Base-by-base conservation (phyloP, 2,113 vertebrate genomes). In the Azemiops feae region DNA sequence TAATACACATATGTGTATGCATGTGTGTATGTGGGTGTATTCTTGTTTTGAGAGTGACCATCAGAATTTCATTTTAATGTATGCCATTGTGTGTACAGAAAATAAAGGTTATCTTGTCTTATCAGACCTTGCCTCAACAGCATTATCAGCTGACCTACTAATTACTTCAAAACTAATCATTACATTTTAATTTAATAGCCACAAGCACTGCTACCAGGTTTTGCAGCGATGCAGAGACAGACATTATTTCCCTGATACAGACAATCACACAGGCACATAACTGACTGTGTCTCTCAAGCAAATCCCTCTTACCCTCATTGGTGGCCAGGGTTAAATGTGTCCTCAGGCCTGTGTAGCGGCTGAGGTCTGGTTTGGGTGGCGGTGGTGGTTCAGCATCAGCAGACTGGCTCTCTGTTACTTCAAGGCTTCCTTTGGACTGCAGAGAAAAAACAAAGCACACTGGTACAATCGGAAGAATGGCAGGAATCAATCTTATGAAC, bases 341-440 rank as follows among this genome's bases (percentile, higher is more conserved):
- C 87, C 98, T 98, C 91, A 99, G 98, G 92, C 98, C 99, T 0
- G 98, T 97, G 96, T 99, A 99, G 93, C 98, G 98, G 96, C 98
- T 98, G 95, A 99, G 97, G 96, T 99, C 99, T 0, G 99, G 99
- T 97, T 99, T 99, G 52, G 99, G 99, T 92, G 99, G 99, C 69
- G 99, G 99, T 30, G 99, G 99, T 1, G 99, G 98, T 74, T 99
- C 99, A 2, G 98, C 98, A 1, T 99, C 99, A 1, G 98, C 99
- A 6, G 99, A 99, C 96, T 99, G 99, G 97, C 99, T 99, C 97
- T 99, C 99, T 5, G 98, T 99, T 96, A 98, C 98, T 95, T 99
- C 99, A 94, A 99, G 96, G 96, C 99, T 99, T 96, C 98, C 99
- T 96, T 99, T 99, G 89, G 99, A 99, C 99, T 99, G 96, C 55